These are phyloP conservation scores for Enoplosus armatus DNA, from an alignment of 2,797 vertebrate genomes.

Conservation along the genomic window DNA sequence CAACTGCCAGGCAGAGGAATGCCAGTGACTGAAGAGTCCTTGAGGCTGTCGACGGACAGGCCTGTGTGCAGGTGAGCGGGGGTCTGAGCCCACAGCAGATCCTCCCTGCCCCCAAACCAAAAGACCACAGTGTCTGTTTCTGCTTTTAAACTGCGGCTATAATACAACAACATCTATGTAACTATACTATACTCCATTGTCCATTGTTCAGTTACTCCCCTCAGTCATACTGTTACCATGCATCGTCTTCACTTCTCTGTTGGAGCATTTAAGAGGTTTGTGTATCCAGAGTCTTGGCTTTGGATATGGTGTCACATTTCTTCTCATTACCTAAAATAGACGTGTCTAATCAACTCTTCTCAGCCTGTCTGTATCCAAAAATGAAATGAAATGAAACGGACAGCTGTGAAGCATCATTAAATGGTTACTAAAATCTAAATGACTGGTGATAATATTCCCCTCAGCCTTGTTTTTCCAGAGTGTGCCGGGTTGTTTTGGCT, in stretches of 20 bases:
- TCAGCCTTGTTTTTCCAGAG: slow-evolving; percentile 26
- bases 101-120: slow-evolving; percentile 47
- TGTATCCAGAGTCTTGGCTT: slow-evolving; percentile 47
- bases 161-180: slow-evolving; percentile 25
- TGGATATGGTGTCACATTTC: slow-evolving; percentile 53
- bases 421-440: slow-evolving; percentile 32
- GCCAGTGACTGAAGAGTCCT: slow-evolving; percentile 76
- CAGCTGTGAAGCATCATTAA: slow-evolving; percentile 47
- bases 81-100: slow-evolving; percentile 10
- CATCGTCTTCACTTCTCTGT: slow-evolving; percentile 25
- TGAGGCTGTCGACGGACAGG: slow-evolving; percentile 71
- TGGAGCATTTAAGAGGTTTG: slow-evolving; percentile 43
- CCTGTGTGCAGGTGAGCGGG: slow-evolving; percentile 35
- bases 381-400: slow-evolving; percentile 19
- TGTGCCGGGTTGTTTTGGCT: slow-evolving; percentile 45
- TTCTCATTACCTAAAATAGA: slow-evolving; percentile 58
- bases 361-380: slow-evolving; percentile 30
- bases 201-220: not conserved
- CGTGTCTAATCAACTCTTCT: slow-evolving; percentile 52
- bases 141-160: slow-evolving; percentile 27
- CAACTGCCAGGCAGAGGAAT: slow-evolving; percentile 73
- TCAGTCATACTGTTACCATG: not conserved
- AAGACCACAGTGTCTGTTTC: slow-evolving; percentile 21
- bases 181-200: too few relatives aligned
- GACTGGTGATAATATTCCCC: slow-evolving; percentile 34